These are phyloP conservation scores for Zosterops japonicus DNA, from an alignment of 2,113 vertebrate genomes.

Conservation along the genomic window DNA sequence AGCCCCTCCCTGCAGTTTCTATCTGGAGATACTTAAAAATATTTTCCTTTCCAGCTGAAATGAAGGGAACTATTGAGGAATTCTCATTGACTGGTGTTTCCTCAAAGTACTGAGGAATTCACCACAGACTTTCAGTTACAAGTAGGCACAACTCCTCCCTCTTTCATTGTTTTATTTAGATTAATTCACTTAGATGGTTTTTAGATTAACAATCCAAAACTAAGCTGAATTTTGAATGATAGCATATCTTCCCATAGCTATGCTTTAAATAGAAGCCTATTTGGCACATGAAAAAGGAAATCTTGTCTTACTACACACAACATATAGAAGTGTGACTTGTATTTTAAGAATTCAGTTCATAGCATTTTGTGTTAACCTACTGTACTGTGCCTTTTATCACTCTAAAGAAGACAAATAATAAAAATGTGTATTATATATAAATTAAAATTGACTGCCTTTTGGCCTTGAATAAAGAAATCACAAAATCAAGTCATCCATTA, in stretches of 20 bases:
- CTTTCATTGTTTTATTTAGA: background rate
- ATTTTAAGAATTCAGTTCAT: background rate
- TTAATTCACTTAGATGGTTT: background rate
- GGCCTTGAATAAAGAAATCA: background rate
- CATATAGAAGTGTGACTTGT: background rate
- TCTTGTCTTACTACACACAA: background rate
- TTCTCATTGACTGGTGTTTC: background rate
- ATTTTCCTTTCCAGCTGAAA: background rate
- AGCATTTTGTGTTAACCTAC: background rate
- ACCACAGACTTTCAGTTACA: background rate
- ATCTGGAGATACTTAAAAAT: background rate
- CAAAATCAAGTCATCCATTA: background rate
- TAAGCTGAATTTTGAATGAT: background rate
- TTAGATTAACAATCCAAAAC: background rate
- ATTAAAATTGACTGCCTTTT: background rate
- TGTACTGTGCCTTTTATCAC: background rate
- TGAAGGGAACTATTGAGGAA: background rate
- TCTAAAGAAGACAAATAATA: background rate
- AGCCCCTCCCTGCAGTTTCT: background rate
- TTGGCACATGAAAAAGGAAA: background rate
- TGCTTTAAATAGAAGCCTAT: background rate
- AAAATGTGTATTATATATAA: background rate
- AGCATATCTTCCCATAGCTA: background rate
- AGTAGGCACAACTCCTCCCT: background rate
- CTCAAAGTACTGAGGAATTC: background rate